Evolutionary conservation across 2,113 vertebrate genomes (phyloP).

Genomic region (Halcyon malimbica): DNA sequence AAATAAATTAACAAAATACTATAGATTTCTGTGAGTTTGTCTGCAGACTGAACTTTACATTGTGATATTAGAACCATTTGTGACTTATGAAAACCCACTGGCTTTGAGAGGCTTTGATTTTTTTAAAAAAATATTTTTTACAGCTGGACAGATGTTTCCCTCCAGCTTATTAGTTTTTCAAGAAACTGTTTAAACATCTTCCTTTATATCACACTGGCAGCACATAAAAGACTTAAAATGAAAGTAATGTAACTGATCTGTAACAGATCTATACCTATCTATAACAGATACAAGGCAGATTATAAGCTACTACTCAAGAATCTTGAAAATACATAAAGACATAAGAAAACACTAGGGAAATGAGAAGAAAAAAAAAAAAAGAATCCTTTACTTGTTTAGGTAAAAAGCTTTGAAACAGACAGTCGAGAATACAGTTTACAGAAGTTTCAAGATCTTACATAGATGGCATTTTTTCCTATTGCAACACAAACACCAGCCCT

Average conservation of each 20-base stretch:
- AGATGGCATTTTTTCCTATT: background rate
- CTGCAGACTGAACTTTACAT: background rate
- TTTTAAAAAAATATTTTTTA: background rate
- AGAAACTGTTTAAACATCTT: slow-evolving; percentile 3
- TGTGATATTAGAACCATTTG: background rate
- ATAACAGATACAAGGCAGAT: background rate
- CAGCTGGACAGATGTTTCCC: background rate
- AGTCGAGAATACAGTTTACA: background rate
- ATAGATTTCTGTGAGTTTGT: background rate
- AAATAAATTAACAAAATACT: background rate
- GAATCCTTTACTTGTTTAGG: background rate
- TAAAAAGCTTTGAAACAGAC: background rate
- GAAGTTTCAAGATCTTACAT: background rate
- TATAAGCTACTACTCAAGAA: background rate
- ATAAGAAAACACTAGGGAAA: background rate
- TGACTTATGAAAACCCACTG: background rate
- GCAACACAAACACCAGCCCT: background rate
- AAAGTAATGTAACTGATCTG: slow-evolving; percentile 5
- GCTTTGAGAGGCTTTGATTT: background rate
- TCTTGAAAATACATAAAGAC: background rate
- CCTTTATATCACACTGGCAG: background rate
- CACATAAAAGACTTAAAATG: background rate
- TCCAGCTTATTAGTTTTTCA: background rate
- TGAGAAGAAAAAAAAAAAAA: background rate
- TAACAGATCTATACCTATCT: background rate